phyloP scores from a whole-genome alignment of 2,113 vertebrate genomes.

The Rana temporaria region DNA sequence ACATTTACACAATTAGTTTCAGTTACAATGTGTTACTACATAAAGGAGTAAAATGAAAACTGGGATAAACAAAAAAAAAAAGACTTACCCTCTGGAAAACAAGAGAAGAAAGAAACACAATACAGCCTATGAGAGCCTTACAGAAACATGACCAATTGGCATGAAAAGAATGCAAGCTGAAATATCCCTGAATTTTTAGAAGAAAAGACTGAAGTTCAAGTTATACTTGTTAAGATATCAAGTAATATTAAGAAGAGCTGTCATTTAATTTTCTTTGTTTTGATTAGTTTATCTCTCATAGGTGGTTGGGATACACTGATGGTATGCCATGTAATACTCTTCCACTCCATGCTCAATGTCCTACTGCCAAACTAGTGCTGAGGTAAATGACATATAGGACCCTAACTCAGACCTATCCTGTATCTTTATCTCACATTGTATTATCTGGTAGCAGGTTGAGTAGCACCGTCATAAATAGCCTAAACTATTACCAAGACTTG shows the following conservation, averaged over 20 bases:
- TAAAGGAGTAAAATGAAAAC: constrained; percentile 74
- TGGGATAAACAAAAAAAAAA: constrained; percentile 71
- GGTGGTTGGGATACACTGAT: constrained; percentile 74
- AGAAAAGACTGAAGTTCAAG: constrained; percentile 85
- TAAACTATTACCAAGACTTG: constrained; percentile 2
- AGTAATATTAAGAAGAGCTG: constrained; percentile 77
- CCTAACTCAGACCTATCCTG: constrained; percentile 86
- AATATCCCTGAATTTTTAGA: constrained; percentile 97
- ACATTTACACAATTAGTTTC: constrained; percentile 77
- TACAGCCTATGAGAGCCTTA: constrained; percentile 73
- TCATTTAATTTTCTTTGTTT: constrained; percentile 69
- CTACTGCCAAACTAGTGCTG: constrained; percentile 98
- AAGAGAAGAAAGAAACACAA: constrained; percentile 64
- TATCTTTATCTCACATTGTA: constrained; percentile 88
- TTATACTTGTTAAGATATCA: constrained; percentile 87
- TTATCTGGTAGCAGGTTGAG: constrained; percentile 86
- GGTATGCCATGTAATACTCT: constrained; percentile 76
- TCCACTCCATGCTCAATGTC: constrained; percentile 78
- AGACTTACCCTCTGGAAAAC: constrained; percentile 75
- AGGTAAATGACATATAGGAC: constrained; percentile 97
- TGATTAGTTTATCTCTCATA: constrained; percentile 63
- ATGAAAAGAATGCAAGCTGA: constrained; percentile 82
- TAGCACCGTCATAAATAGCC: constrained; percentile 89
- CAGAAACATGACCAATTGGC: constrained; percentile 78
- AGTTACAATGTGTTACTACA: constrained; percentile 74